Base-by-base conservation (phyloP, 2,113 vertebrate species). In the Bambusicola thoracicus region DNA sequence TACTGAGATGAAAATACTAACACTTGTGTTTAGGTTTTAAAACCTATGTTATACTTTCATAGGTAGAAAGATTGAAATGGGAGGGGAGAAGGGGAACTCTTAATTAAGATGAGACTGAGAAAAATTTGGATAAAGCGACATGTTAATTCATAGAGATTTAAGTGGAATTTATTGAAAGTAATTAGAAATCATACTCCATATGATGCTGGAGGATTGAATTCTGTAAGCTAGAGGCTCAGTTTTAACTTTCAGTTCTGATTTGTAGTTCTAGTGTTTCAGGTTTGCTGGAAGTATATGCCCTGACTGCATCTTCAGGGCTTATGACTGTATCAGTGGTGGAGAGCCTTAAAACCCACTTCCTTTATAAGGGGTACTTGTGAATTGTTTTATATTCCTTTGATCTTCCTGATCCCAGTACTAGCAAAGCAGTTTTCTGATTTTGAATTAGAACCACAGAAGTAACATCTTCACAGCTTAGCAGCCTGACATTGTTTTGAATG, bases 401-500 rank as follows among this genome's bases (percentile, higher is more conserved):
- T 67, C 38, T 49, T 41, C 67, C 41, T 87, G 58, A 56, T 89
- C 56, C 80, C 74, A 81, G 41, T 43, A 29, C 36, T 81, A 82
- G 88, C 68, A 83, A 90, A 59, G 68, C 65, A 88, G 76, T 65
- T 92, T 34, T 44, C 56, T 51, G 11, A 30, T 65, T 87, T 49
- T 85, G 80, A 84, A 41, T 59, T 68, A 51, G 12, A 94, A 68
- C 73, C 85, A 65, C 55, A 61, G 53, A 58, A 72, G 85, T 40
- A 85, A 40, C 61, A 78, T 96, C 92, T 91, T 95, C 82, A 81
- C 0, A 5, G 51, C 69, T 90, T 91, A 88, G 66, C 76, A 86
- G 41, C 73, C 88, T 90, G 68, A 32, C 49, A 13, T 88, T 87
- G 32, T 67, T 75, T 82, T 58, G 74, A 55, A 70, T 75, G 73